Base-by-base conservation (phyloP, 2,797 vertebrate species). In the Gallinago stenura region DNA sequence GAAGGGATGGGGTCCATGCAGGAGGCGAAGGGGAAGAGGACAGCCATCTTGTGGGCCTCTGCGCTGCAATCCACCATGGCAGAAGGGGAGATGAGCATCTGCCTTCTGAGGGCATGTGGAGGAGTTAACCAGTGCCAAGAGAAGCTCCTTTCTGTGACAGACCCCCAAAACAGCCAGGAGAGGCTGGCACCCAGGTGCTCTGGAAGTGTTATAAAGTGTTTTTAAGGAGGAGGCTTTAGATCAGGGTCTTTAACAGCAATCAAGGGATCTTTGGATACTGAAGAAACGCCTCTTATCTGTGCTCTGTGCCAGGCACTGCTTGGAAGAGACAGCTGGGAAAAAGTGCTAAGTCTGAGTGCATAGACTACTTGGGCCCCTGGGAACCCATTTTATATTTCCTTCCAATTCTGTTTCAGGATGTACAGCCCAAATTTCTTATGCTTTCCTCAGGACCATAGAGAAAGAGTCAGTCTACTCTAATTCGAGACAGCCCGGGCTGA, bases 61-160 rank as follows among this genome's bases (percentile, higher is more conserved):
- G n/a, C 12, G 3, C 31, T 6, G 39, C 25, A 2, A 1, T 7
- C 43, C 25, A 5, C 20, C 1, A 1, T 46, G 20, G 84, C 9
- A 46, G 37, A 16, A 35, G 33, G 31, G 46, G 45, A 46, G 46
- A 20, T 0, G 7, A 53, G 13, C 13, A 30, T 54, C 35, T 35
- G 58, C 45, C 28, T 45, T 6, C 1, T 18, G 25, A 48, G 19
- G n/a, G 37, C 39, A 16, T 1, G 0, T 7, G 19, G 15, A 37
- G 31, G 3, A 25, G 11, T 13, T 50, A 19, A 15, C 31, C 1
- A 3, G 31, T 21, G 18, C 35, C 54, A 56, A 24, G 60, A 45
- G 58, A 58, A 69, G n/a, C 28, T 51, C 26, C 10, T 64, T 51
- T 61, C 48, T 51, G 62, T 78, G 60, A 48, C 73, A 75, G 43